Evolutionary conservation across 2,797 vertebrate genomes (phyloP).

Genomic region (Pangasius larnaudii): DNA sequence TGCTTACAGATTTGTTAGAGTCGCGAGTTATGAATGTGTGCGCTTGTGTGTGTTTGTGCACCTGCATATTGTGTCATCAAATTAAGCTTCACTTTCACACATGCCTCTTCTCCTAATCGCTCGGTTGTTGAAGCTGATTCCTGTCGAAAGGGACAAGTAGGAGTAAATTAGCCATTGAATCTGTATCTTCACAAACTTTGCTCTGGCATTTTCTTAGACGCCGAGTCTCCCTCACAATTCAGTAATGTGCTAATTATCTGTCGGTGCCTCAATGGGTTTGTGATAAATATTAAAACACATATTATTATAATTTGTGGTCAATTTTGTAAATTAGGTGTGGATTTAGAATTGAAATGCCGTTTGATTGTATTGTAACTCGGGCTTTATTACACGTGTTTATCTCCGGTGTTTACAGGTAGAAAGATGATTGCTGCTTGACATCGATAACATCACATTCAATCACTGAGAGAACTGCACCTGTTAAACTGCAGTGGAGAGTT

Average conservation of each 20-base stretch:
- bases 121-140: conserved; percentile 8
- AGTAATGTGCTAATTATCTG: conserved; percentile 44
- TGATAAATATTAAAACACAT: conserved; percentile 41
- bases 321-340: conserved; percentile 38
- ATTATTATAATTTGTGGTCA: conserved; percentile 20
- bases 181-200: conserved; percentile 49
- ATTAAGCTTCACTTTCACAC: conserved; percentile 20
- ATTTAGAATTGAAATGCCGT: conserved; percentile 16
- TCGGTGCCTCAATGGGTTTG: conserved; percentile 30
- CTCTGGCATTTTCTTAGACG: conserved; percentile 46
- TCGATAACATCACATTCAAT: background rate
- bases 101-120: conserved; percentile 41
- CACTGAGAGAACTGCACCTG: conserved; percentile 1
- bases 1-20: background rate
- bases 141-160: conserved; percentile 33
- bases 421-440: conserved; percentile 23
- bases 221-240: conserved; percentile 41
- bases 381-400: conserved; percentile 16
- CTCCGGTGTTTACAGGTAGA: conserved; percentile 14
- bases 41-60: background rate
- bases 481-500: background rate
- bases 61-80: conserved; percentile 46
- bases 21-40: background rate
- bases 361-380: conserved; percentile 24
- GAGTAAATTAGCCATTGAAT: conserved; percentile 49